phyloP scores from a whole-genome alignment of 92 coral and sea anemone species.

The Epizoanthus illoricatus region DNA sequence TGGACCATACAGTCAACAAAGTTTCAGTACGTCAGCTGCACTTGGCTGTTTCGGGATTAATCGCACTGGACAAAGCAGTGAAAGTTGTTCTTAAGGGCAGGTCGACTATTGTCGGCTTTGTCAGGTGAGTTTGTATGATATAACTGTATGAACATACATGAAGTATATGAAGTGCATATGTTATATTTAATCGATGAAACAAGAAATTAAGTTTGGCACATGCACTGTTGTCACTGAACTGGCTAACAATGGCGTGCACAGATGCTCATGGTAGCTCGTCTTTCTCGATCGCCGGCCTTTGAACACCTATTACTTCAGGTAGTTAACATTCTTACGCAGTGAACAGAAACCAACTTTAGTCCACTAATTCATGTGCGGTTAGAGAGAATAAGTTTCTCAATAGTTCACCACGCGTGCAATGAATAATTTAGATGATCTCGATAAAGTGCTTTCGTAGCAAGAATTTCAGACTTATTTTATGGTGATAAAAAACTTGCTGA shows the following conservation, averaged over 20 bases:
- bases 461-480: background rate
- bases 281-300: background rate
- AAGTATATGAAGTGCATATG: no score
- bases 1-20: slow-evolving; percentile 16
- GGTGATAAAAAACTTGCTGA: background rate
- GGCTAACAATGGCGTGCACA: background rate
- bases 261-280: background rate
- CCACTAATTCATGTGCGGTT: background rate
- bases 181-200: no score
- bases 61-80: slow-evolving; percentile 6
- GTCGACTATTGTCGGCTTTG: slow-evolving; percentile 31
- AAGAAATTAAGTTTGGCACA: no score
- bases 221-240: no score
- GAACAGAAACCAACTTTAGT: background rate
- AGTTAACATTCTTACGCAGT: background rate
- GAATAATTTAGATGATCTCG: slow-evolving; percentile 5
- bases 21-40: background rate
- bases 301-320: background rate
- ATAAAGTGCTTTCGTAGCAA: background rate
- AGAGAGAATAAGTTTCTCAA: background rate
- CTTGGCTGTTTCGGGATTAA: slow-evolving; percentile 1
- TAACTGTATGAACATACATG: background rate
- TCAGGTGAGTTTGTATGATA: slow-evolving; percentile 1
- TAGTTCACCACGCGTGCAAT: slow-evolving; percentile 17
- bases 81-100: slow-evolving; percentile 7